Evolutionary conservation across 2,888 invertebrate genomes (phyloP).

Genomic region (Lithophane semibrunnea): DNA sequence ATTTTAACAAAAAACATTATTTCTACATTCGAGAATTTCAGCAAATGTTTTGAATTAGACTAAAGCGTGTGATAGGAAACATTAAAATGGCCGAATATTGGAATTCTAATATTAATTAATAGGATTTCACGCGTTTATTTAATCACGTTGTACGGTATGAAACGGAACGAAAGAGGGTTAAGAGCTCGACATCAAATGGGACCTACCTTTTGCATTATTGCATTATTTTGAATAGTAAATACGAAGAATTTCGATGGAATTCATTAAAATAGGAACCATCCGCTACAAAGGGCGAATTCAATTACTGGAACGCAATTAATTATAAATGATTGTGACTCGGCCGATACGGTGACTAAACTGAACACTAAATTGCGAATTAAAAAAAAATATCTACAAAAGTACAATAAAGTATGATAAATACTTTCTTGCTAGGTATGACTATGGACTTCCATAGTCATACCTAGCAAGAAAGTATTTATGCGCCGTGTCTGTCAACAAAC

Average conservation of each 20-base stretch:
- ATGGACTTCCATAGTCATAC: too few species aligned
- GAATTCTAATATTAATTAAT: neutral
- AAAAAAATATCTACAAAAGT: neutral
- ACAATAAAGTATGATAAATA: neutral
- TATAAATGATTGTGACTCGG: neutral
- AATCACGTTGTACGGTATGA: neutral
- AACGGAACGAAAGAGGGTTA: slow-evolving; percentile 6
- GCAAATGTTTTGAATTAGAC: neutral
- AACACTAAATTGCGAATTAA: neutral
- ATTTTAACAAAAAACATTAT: neutral
- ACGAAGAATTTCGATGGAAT: too few species aligned
- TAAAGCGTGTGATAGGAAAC: neutral
- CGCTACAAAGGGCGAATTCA: slow-evolving; percentile 7
- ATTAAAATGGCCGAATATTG: neutral
- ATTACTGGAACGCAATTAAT: slow-evolving; percentile 24
- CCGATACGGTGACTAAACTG: neutral
- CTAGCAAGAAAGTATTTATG: too few species aligned
- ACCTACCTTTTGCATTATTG: neutral
- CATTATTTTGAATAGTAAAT: slow-evolving; percentile 2
- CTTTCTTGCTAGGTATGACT: neutral
- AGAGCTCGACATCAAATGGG: neutral
- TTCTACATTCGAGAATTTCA: neutral
- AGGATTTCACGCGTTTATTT: neutral
- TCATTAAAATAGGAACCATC: neutral
- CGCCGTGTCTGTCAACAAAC: too few species aligned